phyloP scores from a whole-genome alignment of 1,140 invertebrate genomes.

The Drosophila hydei region DNA sequence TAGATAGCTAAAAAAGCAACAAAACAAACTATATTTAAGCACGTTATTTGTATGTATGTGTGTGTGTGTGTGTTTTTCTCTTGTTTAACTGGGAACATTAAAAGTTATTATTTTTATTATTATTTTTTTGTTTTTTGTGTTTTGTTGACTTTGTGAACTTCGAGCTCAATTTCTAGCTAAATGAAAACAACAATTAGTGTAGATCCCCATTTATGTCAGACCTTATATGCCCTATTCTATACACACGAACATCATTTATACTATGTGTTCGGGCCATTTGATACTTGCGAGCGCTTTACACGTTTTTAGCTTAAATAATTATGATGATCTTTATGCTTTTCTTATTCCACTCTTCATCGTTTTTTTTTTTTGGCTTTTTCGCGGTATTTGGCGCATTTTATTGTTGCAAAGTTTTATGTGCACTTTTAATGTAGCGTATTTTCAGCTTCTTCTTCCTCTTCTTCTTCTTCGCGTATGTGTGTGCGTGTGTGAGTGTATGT shows the following conservation, averaged over 20 bases:
- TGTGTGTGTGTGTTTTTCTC: background rate
- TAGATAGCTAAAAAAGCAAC: no score
- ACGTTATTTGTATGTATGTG: no score
- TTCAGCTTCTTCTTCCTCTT: conserved; percentile 6
- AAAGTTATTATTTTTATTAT: background rate
- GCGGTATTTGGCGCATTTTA: conserved; percentile 45
- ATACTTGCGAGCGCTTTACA: conserved; percentile 23
- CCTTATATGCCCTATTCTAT: no score
- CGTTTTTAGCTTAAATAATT: conserved; percentile 32
- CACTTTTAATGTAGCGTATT: conserved; percentile 43
- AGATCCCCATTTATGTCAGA: no score
- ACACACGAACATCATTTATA: no score
- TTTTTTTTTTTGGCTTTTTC: conserved; percentile 18
- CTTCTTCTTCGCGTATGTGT: conserved; percentile 1
- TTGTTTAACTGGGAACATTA: background rate
- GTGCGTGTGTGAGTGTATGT: background rate
- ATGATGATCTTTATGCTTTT: conserved; percentile 39
- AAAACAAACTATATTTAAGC: no score
- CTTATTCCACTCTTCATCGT: background rate
- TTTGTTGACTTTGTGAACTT: background rate
- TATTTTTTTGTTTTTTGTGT: background rate
- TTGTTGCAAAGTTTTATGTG: conserved; percentile 52
- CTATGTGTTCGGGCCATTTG: conserved; percentile 13
- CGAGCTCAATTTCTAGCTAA: conserved; percentile 1
- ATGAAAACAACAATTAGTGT: background rate